Evolutionary conservation across 2,888 invertebrate species (phyloP), one percentile per base, ranked within the genome.

Genomic region (Miltochrista miniata): DNA sequence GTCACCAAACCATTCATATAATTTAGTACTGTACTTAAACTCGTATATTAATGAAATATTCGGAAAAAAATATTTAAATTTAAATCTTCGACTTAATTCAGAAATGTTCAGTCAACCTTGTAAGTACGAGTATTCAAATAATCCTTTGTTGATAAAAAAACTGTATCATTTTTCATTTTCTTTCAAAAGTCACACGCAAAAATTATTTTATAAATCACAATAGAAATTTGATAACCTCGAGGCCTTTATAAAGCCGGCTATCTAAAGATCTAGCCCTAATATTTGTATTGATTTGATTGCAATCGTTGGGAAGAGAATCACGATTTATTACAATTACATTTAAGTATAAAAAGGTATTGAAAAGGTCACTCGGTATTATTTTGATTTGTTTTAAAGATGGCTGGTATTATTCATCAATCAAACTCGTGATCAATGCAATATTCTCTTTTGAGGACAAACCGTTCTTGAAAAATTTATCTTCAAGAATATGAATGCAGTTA

Each of bases 251-350:
- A 45, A 58, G 37, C 18, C 14, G 40, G 49, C 60, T 60, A 47
- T 35, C 38, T 24, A 33, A 47, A 35, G 33, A 62, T 54, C 52
- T 51, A 37, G 37, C 41, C 31, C 42, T 43, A 53, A 12, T 35
- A 53, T 63, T 60, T 47, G 49, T 38, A 41, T 38, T 53, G 46
- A 52, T 57, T 52, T 44, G 55, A 64, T 67, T 51, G 51, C 31
- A 9, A 67, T 63, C 58, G 2, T 37, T 44, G 41, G 47, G 49
- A 58, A 48, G 58, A 54, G 7, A 42, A 51, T 63, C 56, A 63
- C 56, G 58, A 43, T 59, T 52, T 31, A 8, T 15, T 37, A 46
- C 24, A 49, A 34, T 55, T 48, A 41, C 29, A 38, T 33, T 40
- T 37, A 46, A 40, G 9, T 44, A 51, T 35, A 59, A 59, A 56